A percentile compares a stretch with the other conserved stretches of the same genome.
phyloP scores from a whole-genome alignment of 2,113 vertebrate species.

The Callocephalon fimbriatum region DNA sequence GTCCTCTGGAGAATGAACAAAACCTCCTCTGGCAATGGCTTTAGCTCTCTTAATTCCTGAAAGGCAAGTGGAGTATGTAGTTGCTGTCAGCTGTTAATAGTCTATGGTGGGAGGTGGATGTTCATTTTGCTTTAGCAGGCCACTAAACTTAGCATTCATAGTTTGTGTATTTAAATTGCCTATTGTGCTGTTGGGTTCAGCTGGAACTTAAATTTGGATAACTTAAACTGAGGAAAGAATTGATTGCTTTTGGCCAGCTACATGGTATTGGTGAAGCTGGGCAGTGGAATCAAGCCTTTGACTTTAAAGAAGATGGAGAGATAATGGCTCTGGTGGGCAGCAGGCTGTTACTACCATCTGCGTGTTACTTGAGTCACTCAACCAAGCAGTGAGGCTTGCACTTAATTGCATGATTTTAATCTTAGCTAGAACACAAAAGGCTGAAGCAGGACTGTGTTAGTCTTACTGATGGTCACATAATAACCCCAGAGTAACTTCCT shows the following conservation, averaged over 20 bases:
- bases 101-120: neutral
- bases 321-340: neutral
- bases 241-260: neutral
- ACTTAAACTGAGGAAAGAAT: neutral
- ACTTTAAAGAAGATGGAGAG: neutral
- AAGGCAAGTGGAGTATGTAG: neutral
- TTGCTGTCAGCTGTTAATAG: neutral
- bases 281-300: neutral
- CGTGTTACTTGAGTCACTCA: fast-evolving
- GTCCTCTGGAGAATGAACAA: neutral
- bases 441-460: neutral
- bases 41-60: neutral
- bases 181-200: neutral
- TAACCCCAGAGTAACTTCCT: neutral
- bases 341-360: neutral
- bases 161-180: neutral
- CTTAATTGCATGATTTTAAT: neutral
- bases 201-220: neutral
- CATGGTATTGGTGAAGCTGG: neutral
- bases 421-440: neutral
- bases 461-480: neutral
- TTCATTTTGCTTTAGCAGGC: neutral
- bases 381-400: neutral
- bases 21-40: neutral
- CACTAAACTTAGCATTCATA: fast-evolving